Evolutionary conservation across 2,888 invertebrate genomes (phyloP).

Genomic region (Pollenia labialis): DNA sequence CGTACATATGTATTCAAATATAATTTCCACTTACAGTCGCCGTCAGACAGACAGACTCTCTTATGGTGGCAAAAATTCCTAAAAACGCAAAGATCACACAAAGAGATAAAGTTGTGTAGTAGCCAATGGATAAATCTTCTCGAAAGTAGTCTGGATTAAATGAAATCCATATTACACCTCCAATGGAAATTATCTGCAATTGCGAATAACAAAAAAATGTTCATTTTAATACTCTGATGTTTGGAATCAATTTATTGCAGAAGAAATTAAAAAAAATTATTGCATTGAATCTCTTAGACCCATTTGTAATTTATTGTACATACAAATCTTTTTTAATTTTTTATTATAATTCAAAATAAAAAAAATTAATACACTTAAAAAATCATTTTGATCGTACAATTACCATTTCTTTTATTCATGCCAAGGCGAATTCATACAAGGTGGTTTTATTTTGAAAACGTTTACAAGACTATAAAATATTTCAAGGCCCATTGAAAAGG

Average conservation of each 20-base stretch:
- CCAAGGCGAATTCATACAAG: too few relatives aligned
- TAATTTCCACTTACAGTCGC: slow-evolving; percentile 87
- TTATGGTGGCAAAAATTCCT: slow-evolving; percentile 94
- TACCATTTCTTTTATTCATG: too few relatives aligned
- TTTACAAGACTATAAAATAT: too few relatives aligned
- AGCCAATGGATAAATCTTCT: slow-evolving; percentile 76
- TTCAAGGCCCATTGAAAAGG: too few relatives aligned
- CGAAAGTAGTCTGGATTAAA: slow-evolving; percentile 76
- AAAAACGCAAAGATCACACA: slow-evolving; percentile 86
- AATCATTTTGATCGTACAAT: too few relatives aligned
- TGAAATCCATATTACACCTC: slow-evolving; percentile 77
- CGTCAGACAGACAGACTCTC: slow-evolving; percentile 94
- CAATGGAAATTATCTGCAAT: slow-evolving; percentile 78
- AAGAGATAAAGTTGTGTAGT: slow-evolving; percentile 76
- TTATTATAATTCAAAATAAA: background rate
- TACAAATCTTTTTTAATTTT: too few relatives aligned
- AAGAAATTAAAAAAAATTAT: too few relatives aligned
- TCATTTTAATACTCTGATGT: background rate
- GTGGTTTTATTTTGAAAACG: too few relatives aligned
- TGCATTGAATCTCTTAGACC: too few relatives aligned
- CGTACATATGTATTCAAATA: background rate
- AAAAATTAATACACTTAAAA: background rate
- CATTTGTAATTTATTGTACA: too few relatives aligned
- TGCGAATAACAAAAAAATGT: background rate
- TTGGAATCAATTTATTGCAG: too few relatives aligned